Evolutionary conservation across 2,113 vertebrate species (phyloP).

Genomic region (Lasiurus borealis): DNA sequence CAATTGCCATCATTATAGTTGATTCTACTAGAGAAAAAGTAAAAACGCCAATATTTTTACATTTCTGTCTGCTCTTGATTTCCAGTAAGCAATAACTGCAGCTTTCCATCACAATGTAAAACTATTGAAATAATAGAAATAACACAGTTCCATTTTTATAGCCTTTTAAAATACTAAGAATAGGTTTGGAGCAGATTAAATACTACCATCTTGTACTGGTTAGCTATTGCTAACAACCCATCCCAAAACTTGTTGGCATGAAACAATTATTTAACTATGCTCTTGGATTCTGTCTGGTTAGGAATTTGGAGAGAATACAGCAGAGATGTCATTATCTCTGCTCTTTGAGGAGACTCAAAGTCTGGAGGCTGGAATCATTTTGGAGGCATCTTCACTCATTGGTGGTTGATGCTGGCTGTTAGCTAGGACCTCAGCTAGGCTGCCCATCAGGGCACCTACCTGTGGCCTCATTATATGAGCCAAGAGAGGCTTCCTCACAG

Average conservation of each 20-base stretch:
- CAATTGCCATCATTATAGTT: background rate
- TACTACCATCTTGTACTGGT: background rate
- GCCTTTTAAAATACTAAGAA: slow-evolving; percentile 32
- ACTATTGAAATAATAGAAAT: background rate
- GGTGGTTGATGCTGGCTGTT: background rate
- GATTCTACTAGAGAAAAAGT: background rate
- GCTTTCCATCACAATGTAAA: background rate
- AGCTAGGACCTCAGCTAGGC: background rate
- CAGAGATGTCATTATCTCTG: background rate
- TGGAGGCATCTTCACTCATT: background rate
- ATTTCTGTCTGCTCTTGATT: background rate
- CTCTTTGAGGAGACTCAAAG: background rate
- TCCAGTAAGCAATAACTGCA: background rate
- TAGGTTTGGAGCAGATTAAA: background rate
- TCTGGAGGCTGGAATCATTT: background rate
- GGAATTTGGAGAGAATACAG: background rate
- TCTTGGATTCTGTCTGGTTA: background rate
- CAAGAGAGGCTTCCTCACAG: background rate
- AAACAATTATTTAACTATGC: background rate
- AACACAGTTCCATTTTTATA: background rate
- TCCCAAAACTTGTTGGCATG: background rate
- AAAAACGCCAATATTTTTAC: background rate
- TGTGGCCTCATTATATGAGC: background rate
- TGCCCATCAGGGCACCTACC: background rate
- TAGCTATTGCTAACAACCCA: background rate